phyloP scores from a whole-genome alignment of 2,113 vertebrate species.

The Lathamus discolor region DNA sequence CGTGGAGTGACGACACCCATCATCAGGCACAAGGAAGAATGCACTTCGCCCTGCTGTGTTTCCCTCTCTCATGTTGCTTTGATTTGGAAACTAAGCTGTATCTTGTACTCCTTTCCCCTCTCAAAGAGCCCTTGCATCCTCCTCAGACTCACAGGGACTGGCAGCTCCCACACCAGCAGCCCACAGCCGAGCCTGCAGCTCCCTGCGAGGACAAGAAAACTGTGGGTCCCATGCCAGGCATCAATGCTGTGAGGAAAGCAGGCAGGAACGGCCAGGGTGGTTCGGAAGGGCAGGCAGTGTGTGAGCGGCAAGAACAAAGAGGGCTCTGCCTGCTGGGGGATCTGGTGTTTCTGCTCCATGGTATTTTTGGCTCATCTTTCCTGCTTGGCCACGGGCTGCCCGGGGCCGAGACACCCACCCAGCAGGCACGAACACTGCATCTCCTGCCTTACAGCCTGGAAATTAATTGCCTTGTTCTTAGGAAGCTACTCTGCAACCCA shows the following conservation, averaged over 20 bases:
- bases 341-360: neutral
- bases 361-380: constrained; percentile 23
- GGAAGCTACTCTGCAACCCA: neutral
- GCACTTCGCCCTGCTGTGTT: rapidly evolving
- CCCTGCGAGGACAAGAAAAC: neutral
- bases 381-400: neutral
- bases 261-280: neutral
- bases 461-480: constrained; percentile 15
- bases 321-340: neutral
- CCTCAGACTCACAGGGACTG: rapidly evolving
- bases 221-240: neutral
- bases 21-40: rapidly evolving
- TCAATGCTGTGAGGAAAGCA: neutral
- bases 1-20: neutral
- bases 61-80: neutral
- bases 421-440: neutral
- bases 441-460: neutral
- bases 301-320: neutral
- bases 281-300: neutral
- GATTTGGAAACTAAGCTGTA: neutral
- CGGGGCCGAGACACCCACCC: neutral
- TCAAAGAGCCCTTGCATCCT: neutral
- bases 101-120: neutral
- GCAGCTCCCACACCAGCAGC: neutral
- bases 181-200: neutral